phyloP scores from a whole-genome alignment of 2,888 invertebrate species.

The Sphaerophoria rueppellii region DNA sequence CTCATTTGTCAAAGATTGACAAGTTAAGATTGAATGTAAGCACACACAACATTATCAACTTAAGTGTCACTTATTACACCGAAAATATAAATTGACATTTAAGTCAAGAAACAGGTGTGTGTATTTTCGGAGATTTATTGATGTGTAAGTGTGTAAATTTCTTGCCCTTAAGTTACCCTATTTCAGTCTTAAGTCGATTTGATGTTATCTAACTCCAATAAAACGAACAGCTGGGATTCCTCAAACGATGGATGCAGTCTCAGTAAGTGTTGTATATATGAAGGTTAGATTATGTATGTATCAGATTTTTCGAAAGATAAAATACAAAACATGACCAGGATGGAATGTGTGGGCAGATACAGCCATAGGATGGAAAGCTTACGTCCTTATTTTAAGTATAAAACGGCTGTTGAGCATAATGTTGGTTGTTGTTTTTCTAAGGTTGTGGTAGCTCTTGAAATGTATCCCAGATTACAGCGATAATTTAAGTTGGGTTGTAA shows the following conservation, averaged over 20 bases:
- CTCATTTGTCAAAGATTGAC: background rate
- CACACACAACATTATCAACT: background rate
- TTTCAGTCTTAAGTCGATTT: background rate
- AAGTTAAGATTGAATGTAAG: background rate
- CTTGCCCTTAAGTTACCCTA: background rate
- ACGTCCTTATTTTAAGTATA: background rate
- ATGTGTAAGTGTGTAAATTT: background rate
- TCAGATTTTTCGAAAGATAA: background rate
- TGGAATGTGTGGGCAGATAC: background rate
- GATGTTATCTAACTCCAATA: background rate
- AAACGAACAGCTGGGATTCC: slow-evolving; percentile 2
- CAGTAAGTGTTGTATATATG: background rate
- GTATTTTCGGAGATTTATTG: background rate
- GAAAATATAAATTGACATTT: background rate
- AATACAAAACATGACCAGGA: background rate
- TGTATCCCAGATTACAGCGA: slow-evolving; percentile 1
- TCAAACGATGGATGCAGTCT: slow-evolving; percentile 4
- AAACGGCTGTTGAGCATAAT: background rate
- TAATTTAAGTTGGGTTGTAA: slow-evolving; percentile 4
- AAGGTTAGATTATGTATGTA: background rate
- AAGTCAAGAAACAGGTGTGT: background rate
- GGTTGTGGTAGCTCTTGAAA: background rate
- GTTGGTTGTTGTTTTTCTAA: background rate
- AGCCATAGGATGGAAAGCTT: background rate
- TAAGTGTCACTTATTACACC: slow-evolving; percentile 4